Evolutionary conservation across 2,113 vertebrate genomes (phyloP).

Genomic region (Lepus americanus): DNA sequence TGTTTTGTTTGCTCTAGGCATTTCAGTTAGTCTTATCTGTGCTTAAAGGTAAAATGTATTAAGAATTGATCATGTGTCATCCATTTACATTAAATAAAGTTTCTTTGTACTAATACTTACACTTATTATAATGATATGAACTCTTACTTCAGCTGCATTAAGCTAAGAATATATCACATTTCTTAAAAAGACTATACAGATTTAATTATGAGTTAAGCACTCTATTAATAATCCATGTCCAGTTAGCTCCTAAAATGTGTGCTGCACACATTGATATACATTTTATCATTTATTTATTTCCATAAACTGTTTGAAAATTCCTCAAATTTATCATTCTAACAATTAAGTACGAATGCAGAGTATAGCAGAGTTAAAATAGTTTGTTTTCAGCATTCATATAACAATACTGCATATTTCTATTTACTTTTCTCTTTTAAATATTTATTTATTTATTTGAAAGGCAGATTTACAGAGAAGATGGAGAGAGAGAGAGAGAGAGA

Average conservation of each 20-base stretch:
- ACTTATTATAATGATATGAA: not conserved
- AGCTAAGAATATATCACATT: not conserved
- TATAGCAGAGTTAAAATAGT: too few species aligned
- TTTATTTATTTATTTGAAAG: too few species aligned
- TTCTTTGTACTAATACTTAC: not conserved
- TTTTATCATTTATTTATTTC: conserved; percentile 24
- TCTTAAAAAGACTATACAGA: not conserved
- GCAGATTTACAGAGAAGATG: too few species aligned
- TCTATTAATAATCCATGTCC: not conserved
- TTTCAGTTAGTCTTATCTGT: not conserved
- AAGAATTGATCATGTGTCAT: not conserved
- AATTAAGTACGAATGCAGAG: too few species aligned
- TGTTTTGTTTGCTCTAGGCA: not conserved
- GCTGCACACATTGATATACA: not conserved
- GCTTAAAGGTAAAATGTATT: not conserved
- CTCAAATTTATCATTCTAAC: too few species aligned
- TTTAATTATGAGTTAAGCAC: not conserved
- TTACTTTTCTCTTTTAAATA: too few species aligned
- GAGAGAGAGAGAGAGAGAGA: too few species aligned
- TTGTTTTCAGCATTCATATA: too few species aligned
- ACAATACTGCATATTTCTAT: too few species aligned
- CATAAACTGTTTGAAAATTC: too few species aligned
- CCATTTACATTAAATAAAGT: not conserved
- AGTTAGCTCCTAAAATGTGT: not conserved
- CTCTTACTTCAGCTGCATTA: not conserved